phyloP scores from a whole-genome alignment of 2,797 vertebrate genomes.

The Crocidura indochinensis region DNA sequence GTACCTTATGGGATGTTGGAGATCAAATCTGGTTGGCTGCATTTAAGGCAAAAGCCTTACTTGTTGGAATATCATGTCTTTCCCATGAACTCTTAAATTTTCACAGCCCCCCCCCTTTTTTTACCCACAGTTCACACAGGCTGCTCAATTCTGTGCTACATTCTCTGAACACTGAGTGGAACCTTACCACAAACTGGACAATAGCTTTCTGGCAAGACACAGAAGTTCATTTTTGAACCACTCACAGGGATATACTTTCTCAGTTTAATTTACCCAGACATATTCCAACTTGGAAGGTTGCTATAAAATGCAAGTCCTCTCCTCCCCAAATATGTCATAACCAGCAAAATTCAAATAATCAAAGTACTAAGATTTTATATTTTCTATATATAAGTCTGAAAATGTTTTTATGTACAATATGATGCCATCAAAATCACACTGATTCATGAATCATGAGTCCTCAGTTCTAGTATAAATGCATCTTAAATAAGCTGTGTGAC shows the following conservation, averaged over 20 bases:
- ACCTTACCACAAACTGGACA: neutral
- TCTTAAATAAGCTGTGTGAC: neutral
- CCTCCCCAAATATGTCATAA: conserved; percentile 41
- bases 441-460: neutral
- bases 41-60: too few relatives aligned
- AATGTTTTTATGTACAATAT: neutral
- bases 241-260: neutral
- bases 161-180: neutral
- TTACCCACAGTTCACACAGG: neutral
- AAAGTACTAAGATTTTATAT: conserved; percentile 20
- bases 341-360: conserved; percentile 50
- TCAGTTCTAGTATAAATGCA: neutral
- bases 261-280: neutral
- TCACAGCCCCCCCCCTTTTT: neutral
- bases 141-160: neutral
- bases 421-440: neutral
- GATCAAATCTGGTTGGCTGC: too few relatives aligned
- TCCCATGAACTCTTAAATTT: conserved; percentile 6
- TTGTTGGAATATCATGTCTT: too few relatives aligned
- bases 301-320: neutral
- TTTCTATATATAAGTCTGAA: conserved; percentile 48
- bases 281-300: conserved; percentile 11
- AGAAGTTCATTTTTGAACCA: neutral
- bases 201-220: conserved; percentile 3
- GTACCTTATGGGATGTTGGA: too few relatives aligned